Evolutionary conservation across 2,888 invertebrate species (phyloP), one percentile per base, ranked within the genome.

Genomic region (Ormyrus rosae): DNA sequence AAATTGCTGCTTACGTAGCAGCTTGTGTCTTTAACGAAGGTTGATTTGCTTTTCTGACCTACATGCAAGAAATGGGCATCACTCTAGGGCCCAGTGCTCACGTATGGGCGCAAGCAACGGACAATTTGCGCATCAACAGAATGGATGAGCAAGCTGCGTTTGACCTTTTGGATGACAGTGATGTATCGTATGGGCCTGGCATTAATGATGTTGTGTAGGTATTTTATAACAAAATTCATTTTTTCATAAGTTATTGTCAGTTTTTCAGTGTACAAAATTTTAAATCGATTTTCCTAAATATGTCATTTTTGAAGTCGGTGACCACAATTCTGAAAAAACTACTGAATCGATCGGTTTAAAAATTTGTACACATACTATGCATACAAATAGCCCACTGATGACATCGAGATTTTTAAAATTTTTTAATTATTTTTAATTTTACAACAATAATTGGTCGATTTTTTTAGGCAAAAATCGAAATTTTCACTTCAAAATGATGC

Each of bases 1-100:
- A 83, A 75, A 82, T 82, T 81, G 84, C 81, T 64, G 82, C 82
- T 65, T 56, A 83, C 81, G 84, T 81, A 76, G 81, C 81, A 58
- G 75, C 74, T 65, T 79, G 82, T 72, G 75, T 55, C 7, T 81
- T 78, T 55, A 82, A 83, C 78, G 75, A 81, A 81, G 82, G 81
- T 81, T 13, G 13, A 13, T 63, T 73, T 80, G 81, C 82, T 69
- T 76, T 80, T 48, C 53, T 81, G 63, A 61, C 78, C 64, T 78
- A 78, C 65, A 68, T 82, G 78, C 51, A 78, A 78, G 72, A 81
- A 67, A 78, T 80, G 78, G n/a, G 70, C 45, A 81, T 83, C 48
- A 60, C 61, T 2, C 53, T 71, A 64, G 73, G 73, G 48, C 45
- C 68, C 34, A 82, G 74, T 53, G 67, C 72, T 70, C 76, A 79